A percentile compares a stretch with the other conserved stretches of the same genome.
phyloP scores from a whole-genome alignment of 2,888 invertebrate genomes.

The Hirtodrosophila histrioides region DNA sequence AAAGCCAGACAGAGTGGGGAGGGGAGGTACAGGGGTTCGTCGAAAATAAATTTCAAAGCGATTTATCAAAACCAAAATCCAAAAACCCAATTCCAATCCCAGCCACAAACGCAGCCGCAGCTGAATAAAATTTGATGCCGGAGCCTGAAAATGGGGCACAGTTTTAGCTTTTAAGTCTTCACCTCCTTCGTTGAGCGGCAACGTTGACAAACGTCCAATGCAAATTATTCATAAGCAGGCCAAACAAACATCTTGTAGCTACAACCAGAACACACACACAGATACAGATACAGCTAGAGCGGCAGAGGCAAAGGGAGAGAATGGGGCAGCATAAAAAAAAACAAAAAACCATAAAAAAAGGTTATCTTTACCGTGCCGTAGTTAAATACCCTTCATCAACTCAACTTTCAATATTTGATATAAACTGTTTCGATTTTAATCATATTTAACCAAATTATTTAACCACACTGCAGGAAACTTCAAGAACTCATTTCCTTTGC shows the following conservation, averaged over 20 bases:
- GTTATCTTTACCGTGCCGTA: too few species aligned
- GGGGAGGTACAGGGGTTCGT: background rate
- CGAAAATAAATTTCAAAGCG: constrained; percentile 68
- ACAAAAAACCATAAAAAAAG: too few species aligned
- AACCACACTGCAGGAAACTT: too few species aligned
- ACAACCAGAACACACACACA: constrained; percentile 15
- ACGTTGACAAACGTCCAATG: constrained; percentile 56
- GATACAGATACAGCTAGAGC: background rate
- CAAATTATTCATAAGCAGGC: constrained; percentile 73
- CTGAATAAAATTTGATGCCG: constrained; percentile 46
- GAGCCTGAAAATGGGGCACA: constrained; percentile 31
- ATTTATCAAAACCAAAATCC: constrained; percentile 68
- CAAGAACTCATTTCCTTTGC: too few species aligned
- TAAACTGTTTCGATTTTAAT: too few species aligned
- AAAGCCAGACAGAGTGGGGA: background rate
- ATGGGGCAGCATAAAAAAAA: background rate
- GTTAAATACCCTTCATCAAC: too few species aligned
- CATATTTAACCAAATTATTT: too few species aligned
- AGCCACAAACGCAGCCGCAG: constrained; percentile 61
- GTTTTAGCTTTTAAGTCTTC: constrained; percentile 34
- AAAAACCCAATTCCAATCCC: constrained; percentile 21
- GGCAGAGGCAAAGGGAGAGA: constrained; percentile 1
- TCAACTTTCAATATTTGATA: too few species aligned
- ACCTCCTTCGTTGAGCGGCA: constrained; percentile 8
- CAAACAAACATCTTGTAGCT: constrained; percentile 65